Conservation (phyloP, 1,140 invertebrate genomes). For the Hydropsyche tenuis region DNA sequence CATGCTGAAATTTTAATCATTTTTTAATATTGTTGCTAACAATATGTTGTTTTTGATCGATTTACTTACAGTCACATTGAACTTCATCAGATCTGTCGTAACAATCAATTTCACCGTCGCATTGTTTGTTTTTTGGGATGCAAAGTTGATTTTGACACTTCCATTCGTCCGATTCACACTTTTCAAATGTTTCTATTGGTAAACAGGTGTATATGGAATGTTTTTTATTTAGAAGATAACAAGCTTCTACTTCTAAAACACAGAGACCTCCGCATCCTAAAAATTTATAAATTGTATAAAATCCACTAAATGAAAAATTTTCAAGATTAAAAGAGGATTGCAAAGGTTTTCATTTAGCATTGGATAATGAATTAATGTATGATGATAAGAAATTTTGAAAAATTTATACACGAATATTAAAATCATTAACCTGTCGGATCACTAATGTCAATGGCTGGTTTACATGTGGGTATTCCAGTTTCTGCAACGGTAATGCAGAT, state of each 20-base stretch:
- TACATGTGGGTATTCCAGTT: slow-evolving; percentile 69
- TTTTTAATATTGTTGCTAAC: background rate
- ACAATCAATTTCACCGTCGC: slow-evolving; percentile 81
- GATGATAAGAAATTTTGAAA: too few species aligned
- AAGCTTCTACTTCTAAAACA: slow-evolving; percentile 71
- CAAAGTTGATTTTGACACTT: slow-evolving; percentile 76
- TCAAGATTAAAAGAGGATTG: background rate
- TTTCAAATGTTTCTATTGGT: slow-evolving; percentile 56
- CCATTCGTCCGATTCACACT: slow-evolving; percentile 68
- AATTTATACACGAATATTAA: background rate
- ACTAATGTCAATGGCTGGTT: slow-evolving; percentile 62
- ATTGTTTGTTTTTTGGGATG: slow-evolving; percentile 69
- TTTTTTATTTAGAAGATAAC: slow-evolving; percentile 68
- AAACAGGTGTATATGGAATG: slow-evolving; percentile 62
- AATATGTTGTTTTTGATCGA: background rate
- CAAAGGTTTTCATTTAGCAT: too few species aligned
- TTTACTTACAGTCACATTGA: slow-evolving; percentile 70
- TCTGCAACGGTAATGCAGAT: slow-evolving; percentile 71
- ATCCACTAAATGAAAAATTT: background rate
- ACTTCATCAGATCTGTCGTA: slow-evolving; percentile 81
- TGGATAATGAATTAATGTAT: too few species aligned
- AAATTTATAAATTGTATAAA: background rate
- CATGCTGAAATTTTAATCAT: slow-evolving; percentile 67
- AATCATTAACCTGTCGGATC: slow-evolving; percentile 68
- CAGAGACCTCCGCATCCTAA: slow-evolving; percentile 76